Evolutionary conservation across 2,113 vertebrate species (phyloP).

Genomic region (Paradoxurus hermaphroditus): DNA sequence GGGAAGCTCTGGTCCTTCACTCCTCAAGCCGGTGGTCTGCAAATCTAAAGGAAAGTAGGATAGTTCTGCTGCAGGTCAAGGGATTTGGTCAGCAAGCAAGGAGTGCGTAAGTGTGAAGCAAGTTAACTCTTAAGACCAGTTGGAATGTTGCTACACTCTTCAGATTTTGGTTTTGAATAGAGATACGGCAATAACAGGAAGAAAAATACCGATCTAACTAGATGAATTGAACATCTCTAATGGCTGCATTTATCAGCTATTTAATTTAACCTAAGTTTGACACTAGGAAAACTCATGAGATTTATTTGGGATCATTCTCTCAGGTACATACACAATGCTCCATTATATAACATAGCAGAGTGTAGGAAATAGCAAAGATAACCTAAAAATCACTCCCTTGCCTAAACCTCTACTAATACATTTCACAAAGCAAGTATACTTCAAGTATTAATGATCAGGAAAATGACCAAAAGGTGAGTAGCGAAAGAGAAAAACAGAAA

Average conservation of each 20-base stretch:
- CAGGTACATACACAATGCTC: not conserved
- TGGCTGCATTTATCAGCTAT: not conserved
- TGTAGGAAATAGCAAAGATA: not conserved
- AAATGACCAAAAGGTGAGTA: not conserved
- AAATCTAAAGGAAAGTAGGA: not conserved
- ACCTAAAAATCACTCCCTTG: not conserved
- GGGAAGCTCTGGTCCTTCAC: not conserved
- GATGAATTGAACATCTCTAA: not conserved
- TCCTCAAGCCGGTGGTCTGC: not conserved
- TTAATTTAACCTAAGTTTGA: not conserved
- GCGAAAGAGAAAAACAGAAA: not conserved
- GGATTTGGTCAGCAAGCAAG: not conserved
- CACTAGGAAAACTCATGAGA: not conserved
- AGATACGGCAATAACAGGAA: not conserved
- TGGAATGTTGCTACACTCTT: not conserved
- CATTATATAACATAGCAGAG: not conserved
- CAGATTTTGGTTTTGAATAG: not conserved
- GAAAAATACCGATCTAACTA: slow-evolving; percentile 1
- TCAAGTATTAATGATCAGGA: not conserved
- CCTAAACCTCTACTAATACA: not conserved
- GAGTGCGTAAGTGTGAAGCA: not conserved
- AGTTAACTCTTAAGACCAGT: not conserved
- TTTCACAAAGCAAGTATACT: not conserved
- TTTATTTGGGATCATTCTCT: not conserved
- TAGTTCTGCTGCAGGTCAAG: not conserved